phyloP scores from a whole-genome alignment of 1,140 invertebrate genomes.

The Drosophila azteca region DNA sequence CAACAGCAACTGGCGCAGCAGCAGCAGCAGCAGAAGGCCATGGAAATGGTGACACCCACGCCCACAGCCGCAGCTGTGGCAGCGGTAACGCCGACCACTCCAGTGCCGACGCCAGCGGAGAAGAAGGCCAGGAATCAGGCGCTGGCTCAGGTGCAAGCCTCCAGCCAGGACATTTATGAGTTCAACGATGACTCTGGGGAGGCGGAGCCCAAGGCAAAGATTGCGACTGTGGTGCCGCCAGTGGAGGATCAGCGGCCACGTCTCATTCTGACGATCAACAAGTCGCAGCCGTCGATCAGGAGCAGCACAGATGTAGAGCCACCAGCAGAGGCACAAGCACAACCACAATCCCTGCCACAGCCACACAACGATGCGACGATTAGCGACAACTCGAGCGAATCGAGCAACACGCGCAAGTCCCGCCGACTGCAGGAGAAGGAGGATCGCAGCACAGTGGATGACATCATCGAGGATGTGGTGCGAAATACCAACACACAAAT shows the following conservation, averaged over 20 bases:
- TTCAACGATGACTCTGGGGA: slow-evolving; percentile 93
- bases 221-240: background rate
- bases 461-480: slow-evolving; percentile 93
- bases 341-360: slow-evolving; percentile 26
- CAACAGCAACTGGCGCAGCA: slow-evolving; percentile 61
- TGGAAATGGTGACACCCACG: slow-evolving; percentile 18
- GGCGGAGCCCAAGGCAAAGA: slow-evolving; percentile 79
- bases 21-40: slow-evolving; percentile 40
- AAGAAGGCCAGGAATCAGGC: slow-evolving; percentile 73
- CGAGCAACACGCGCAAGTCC: slow-evolving; percentile 90
- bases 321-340: slow-evolving; percentile 18
- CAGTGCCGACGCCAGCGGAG: slow-evolving; percentile 64
- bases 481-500: slow-evolving; percentile 86
- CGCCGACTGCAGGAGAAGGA: slow-evolving; percentile 90
- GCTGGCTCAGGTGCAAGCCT: slow-evolving; percentile 9
- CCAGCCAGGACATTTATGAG: slow-evolving; percentile 89
- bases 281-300: slow-evolving; percentile 78
- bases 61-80: slow-evolving; percentile 6
- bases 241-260: slow-evolving; percentile 87
- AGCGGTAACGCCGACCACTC: background rate
- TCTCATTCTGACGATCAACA: slow-evolving; percentile 90
- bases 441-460: slow-evolving; percentile 91
- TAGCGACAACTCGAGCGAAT: slow-evolving; percentile 86
- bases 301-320: slow-evolving; percentile 54
- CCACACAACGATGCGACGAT: slow-evolving; percentile 21